Percentiles rank a stretch among this genome's conserved stretches.
Evolutionary conservation across 1,140 invertebrate species (phyloP).

Genomic region (Pachyrhynchus sulphureomaculatus): DNA sequence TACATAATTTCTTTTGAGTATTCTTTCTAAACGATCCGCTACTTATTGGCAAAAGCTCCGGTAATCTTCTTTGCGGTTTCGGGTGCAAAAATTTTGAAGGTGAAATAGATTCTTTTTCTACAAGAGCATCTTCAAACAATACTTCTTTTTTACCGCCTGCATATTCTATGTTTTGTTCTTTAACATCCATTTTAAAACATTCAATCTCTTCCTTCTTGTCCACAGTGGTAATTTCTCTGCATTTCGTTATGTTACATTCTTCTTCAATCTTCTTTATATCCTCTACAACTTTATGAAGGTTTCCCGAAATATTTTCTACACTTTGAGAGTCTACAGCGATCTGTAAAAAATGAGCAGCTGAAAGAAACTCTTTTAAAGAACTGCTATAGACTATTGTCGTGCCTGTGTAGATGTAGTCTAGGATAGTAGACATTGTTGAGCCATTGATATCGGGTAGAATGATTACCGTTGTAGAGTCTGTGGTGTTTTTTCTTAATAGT

Average conservation of each 20-base stretch:
- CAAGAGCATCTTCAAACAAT: too few relatives aligned
- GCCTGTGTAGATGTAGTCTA: slow-evolving; percentile 51
- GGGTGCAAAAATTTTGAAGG: background rate
- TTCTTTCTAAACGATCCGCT: slow-evolving; percentile 18
- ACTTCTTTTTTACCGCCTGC: too few relatives aligned
- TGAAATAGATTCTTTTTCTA: too few relatives aligned
- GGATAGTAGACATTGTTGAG: slow-evolving; percentile 45
- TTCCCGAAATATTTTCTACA: background rate
- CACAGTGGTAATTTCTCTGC: too few relatives aligned
- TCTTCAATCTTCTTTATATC: background rate
- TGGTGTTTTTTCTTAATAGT: slow-evolving; percentile 35
- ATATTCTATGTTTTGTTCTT: background rate
- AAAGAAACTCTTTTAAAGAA: slow-evolving; percentile 42
- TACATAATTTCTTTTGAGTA: slow-evolving; percentile 35
- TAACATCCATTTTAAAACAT: too few relatives aligned
- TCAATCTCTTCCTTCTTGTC: too few relatives aligned
- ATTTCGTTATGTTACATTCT: background rate
- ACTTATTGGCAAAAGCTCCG: slow-evolving; percentile 44
- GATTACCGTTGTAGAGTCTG: slow-evolving; percentile 29
- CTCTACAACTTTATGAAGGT: background rate
- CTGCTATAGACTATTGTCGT: slow-evolving; percentile 37
- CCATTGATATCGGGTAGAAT: slow-evolving; percentile 45
- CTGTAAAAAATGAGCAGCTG: slow-evolving; percentile 38
- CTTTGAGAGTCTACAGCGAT: slow-evolving; percentile 36
- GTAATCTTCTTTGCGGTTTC: slow-evolving; percentile 39